Percentiles rank a stretch among this genome's conserved stretches.
Evolutionary conservation across 2,888 invertebrate genomes (phyloP).

Genomic region (Drosophila longiperda): DNA sequence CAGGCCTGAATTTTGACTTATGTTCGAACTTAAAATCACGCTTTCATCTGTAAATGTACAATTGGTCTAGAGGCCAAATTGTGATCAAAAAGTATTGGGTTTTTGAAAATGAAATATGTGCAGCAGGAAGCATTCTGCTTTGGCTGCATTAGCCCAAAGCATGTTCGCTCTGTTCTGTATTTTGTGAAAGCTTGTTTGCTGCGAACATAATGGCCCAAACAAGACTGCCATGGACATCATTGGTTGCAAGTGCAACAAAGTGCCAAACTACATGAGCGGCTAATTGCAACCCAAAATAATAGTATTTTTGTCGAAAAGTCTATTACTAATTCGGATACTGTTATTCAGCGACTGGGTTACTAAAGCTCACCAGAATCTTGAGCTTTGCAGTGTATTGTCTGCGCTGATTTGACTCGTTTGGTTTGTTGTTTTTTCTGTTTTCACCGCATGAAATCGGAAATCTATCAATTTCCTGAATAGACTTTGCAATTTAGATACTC

Average conservation of each 20-base stretch:
- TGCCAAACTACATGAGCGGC: conserved; percentile 37
- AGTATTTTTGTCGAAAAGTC: conserved; percentile 17
- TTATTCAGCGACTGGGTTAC: conserved; percentile 3
- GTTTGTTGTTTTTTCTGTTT: conserved; percentile 29
- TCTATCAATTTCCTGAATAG: conserved; percentile 78
- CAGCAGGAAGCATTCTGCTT: too few species aligned
- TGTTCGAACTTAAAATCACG: too few species aligned
- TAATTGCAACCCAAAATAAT: conserved; percentile 48
- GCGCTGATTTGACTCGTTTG: conserved; percentile 9
- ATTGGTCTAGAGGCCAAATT: too few species aligned
- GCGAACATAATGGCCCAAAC: conserved; percentile 2
- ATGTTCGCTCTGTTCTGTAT: too few species aligned
- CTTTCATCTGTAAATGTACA: too few species aligned
- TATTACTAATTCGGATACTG: neutral
- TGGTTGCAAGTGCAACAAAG: conserved; percentile 40
- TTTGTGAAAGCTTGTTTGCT: too few species aligned
- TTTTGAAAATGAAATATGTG: too few species aligned
- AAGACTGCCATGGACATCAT: conserved; percentile 43
- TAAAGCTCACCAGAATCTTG: neutral
- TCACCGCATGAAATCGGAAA: conserved; percentile 54
- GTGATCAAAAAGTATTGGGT: too few species aligned
- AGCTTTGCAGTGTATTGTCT: neutral
- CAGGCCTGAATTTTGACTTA: too few species aligned
- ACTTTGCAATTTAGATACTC: conserved; percentile 52
- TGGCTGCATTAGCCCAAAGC: too few species aligned